phyloP scores from a whole-genome alignment of 2,797 vertebrate species.

The Danio aesculapii region DNA sequence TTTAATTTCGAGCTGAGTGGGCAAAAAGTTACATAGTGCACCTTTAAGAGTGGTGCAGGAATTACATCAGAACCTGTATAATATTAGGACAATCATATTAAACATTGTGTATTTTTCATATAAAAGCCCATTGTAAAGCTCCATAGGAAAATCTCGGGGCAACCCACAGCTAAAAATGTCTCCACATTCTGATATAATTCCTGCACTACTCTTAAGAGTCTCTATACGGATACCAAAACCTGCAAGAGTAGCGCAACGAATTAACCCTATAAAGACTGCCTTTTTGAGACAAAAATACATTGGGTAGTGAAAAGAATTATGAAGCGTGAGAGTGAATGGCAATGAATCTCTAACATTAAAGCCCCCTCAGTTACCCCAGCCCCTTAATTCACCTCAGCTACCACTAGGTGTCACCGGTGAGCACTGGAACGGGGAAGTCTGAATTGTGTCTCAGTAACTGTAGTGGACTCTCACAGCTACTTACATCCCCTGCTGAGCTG shows the following conservation, averaged over 20 bases:
- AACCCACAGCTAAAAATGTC: too few relatives aligned
- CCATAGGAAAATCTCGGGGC: too few relatives aligned
- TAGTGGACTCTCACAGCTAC: slow-evolving; percentile 76
- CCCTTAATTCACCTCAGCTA: slow-evolving; percentile 1
- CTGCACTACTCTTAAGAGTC: neutral
- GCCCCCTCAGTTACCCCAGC: slow-evolving; percentile 3
- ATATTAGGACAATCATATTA: too few relatives aligned
- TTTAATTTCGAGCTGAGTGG: too few relatives aligned
- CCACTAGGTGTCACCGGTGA: slow-evolving; percentile 30
- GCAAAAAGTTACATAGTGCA: too few relatives aligned
- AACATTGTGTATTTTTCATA: too few relatives aligned
- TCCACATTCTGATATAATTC: too few relatives aligned
- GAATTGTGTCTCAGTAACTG: slow-evolving; percentile 55
- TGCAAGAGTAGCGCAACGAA: neutral
- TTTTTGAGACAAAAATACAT: slow-evolving; percentile 47
- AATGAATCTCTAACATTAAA: slow-evolving; percentile 14
- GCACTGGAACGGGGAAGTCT: slow-evolving; percentile 38
- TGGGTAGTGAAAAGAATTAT: neutral
- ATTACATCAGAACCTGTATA: too few relatives aligned
- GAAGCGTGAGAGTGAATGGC: neutral
- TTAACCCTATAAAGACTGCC: slow-evolving; percentile 37
- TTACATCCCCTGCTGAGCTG: slow-evolving; percentile 89
- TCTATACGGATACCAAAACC: neutral
- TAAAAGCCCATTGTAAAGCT: too few relatives aligned
- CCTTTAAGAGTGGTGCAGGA: too few relatives aligned